Percentiles rank a stretch among this genome's conserved stretches.
phyloP scores from a whole-genome alignment of 2,888 invertebrate species.

The Vanessa cardui region DNA sequence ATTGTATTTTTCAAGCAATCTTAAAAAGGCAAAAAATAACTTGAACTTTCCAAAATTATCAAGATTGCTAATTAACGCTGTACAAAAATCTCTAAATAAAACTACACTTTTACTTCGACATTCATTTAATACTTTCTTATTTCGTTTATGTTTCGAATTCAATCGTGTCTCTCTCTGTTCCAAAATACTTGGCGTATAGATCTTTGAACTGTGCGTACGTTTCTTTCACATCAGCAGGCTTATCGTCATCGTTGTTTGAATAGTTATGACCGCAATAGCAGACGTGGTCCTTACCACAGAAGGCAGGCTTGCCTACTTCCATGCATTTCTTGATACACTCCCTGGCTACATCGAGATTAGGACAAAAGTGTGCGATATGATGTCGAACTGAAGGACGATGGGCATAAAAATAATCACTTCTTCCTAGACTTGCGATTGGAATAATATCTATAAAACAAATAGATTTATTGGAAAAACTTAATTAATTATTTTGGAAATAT shows the following conservation, averaged over 20 bases:
- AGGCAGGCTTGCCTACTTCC: conserved; percentile 62
- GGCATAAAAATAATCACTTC: neutral
- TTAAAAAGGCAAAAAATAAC: no score
- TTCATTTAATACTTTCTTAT: no score
- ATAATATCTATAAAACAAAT: neutral
- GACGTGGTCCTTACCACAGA: conserved; percentile 71
- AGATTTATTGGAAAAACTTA: neutral
- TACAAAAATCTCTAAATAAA: no score
- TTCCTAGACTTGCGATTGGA: neutral
- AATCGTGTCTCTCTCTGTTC: conserved; percentile 37
- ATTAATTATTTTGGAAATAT: no score
- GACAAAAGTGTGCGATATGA: conserved; percentile 75
- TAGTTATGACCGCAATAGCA: conserved; percentile 73
- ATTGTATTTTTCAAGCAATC: no score
- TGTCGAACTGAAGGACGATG: conserved; percentile 54
- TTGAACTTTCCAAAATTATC: no score
- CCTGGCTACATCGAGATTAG: conserved; percentile 59
- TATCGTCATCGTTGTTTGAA: conserved; percentile 32
- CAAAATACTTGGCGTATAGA: conserved; percentile 67
- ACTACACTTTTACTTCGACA: no score
- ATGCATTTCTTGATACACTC: conserved; percentile 65
- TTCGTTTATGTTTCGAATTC: neutral
- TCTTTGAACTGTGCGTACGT: conserved; percentile 56
- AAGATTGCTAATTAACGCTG: no score
- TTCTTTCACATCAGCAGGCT: conserved; percentile 35